Evolutionary conservation across 2,113 vertebrate genomes (phyloP), one percentile per base, ranked within the genome.

Genomic region (Pelodiscus sinensis): DNA sequence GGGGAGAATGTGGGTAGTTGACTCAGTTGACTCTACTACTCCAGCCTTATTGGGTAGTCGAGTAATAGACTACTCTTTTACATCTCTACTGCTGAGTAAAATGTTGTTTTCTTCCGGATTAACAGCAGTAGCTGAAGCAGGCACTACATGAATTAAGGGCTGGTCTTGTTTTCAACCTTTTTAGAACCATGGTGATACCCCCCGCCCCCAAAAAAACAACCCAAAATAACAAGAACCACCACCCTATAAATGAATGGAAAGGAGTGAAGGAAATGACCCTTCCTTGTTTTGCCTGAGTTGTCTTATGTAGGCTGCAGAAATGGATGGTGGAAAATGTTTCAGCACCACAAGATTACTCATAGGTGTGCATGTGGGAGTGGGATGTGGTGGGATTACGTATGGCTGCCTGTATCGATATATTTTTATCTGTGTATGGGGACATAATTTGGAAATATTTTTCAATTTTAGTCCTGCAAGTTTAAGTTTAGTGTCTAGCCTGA

Each of bases 71-170:
- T 44, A 44, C 44, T 44, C 44, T 44, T 44, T 44, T 44, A 44
- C 5, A 44, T 44, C 44, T 44, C 44, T 44, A 44, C 7, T 44
- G 5, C 44, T 44, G 44, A 84, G 80, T 75, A 21, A 78, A 95
- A 71, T 95, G 27, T 79, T 82, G 6, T 3, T 19, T 86, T 16
- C 83, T 78, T 15, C 2, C 15, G 56, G 15, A 65, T 92, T 88
- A 81, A 71, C 51, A 68, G 92, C 18, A 82, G 8, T 86, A 87
- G 81, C 71, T 86, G 79, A 93, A 68, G 21, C 5, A 31, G 62
- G 93, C 85, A 91, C 55, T 93, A 90, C 95, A 79, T 22, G 86
- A 82, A 19, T 75, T 92, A 91, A 87, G 92, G 25, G 51, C 51
- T 86, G 22, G 3, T 85, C 2, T 88, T 65, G 84, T 94, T 50